A percentile compares a stretch with the other conserved stretches of the same genome.
Evolutionary conservation across 2,888 invertebrate genomes (phyloP).

Genomic region (Bembecia ichneumoniformis): DNA sequence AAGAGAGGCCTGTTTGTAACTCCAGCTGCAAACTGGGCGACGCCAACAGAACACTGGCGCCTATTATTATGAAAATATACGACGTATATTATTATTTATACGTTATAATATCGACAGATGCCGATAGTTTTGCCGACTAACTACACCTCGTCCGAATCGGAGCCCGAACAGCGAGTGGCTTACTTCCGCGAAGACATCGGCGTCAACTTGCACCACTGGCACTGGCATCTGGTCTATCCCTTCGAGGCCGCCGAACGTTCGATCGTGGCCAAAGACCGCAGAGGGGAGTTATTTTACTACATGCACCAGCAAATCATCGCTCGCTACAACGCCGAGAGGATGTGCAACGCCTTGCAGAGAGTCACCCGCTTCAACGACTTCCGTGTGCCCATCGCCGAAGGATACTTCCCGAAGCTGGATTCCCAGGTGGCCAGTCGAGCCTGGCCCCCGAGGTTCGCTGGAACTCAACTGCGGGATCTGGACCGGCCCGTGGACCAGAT

Average conservation of each 20-base stretch:
- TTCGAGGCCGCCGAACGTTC: conserved; percentile 74
- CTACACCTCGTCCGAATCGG: conserved; percentile 81
- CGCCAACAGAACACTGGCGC: too few relatives aligned
- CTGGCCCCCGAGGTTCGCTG: conserved; percentile 78
- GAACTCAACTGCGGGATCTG: conserved; percentile 71
- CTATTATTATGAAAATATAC: background rate
- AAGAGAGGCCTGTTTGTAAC: too few relatives aligned
- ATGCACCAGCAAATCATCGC: conserved; percentile 82
- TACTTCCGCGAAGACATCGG: conserved; percentile 91
- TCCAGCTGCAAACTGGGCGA: too few relatives aligned
- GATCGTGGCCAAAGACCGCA: conserved; percentile 78
- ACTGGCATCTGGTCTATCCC: conserved; percentile 92
- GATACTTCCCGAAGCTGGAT: conserved; percentile 88
- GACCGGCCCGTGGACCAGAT: conserved; percentile 79
- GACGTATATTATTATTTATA: background rate
- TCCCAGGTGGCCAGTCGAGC: conserved; percentile 81
- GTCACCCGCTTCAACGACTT: conserved; percentile 76
- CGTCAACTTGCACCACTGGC: conserved; percentile 91
- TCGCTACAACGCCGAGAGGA: conserved; percentile 82
- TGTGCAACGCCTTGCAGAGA: conserved; percentile 78
- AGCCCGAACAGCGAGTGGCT: conserved; percentile 84
- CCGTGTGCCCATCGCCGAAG: conserved; percentile 79
- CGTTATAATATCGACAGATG: conserved; percentile 42
- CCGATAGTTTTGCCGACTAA: conserved; percentile 80
- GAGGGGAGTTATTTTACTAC: conserved; percentile 85